These are phyloP conservation scores for Coelogynopora nodosa DNA, from an alignment of 2,888 invertebrate genomes.

Conservation along the genomic window DNA sequence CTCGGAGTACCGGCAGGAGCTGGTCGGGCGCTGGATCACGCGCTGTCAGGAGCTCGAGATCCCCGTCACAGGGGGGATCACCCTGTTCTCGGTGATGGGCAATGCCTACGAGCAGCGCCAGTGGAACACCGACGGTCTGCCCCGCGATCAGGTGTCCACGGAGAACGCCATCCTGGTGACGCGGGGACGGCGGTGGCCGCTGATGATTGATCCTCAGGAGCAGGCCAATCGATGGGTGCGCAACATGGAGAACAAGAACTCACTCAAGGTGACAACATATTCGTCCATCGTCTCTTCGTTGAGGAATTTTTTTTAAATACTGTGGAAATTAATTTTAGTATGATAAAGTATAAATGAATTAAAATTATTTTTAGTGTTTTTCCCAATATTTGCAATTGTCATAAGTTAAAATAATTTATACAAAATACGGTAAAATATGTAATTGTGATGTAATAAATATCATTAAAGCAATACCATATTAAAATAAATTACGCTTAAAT, in stretches of 20 bases:
- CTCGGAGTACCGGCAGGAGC: constrained; percentile 57
- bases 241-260: constrained; percentile 51
- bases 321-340: no score
- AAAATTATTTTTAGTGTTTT: not conserved
- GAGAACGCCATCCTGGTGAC: constrained; percentile 63
- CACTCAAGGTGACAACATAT: constrained; percentile 23
- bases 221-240: constrained; percentile 62
- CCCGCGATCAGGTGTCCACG: constrained; percentile 55
- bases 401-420: no score
- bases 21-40: constrained; percentile 70
- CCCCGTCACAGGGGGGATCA: constrained; percentile 71
- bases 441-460: no score
- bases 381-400: no score
- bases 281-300: not conserved
- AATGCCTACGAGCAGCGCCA: constrained; percentile 68
- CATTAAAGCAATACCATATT: no score
- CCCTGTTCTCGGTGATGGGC: constrained; percentile 63
- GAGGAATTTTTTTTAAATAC: not conserved
- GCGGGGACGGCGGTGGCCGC: constrained; percentile 61
- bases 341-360: constrained; percentile 11
- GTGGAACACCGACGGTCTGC: constrained; percentile 52
- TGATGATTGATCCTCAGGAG: constrained; percentile 63
- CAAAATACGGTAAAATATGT: no score
- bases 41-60: constrained; percentile 70
- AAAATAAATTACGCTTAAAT: no score